A percentile compares a stretch with the other conserved stretches of the same genome.
Evolutionary conservation across 2,113 vertebrate species (phyloP).

Genomic region (Megalops atlanticus): DNA sequence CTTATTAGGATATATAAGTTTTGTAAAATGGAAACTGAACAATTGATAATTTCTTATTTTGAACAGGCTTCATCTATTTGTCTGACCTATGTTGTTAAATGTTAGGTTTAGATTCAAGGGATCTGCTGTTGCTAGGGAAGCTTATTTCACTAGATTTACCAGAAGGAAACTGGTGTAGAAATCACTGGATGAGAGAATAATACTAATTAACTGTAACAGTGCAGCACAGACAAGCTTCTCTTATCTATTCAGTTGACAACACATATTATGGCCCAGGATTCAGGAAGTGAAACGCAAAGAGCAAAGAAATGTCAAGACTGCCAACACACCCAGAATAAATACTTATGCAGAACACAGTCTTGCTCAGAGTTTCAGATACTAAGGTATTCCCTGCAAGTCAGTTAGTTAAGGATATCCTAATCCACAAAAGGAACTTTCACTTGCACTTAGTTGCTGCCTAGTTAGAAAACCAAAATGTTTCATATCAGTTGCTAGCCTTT

Average conservation of each 20-base stretch:
- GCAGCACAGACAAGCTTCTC: conserved; percentile 3
- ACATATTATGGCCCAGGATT: background rate
- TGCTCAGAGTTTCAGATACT: background rate
- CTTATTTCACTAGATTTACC: background rate
- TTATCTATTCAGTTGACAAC: background rate
- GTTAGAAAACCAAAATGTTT: too few species aligned
- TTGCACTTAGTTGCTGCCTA: too few species aligned
- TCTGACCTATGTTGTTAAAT: background rate
- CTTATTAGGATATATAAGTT: too few species aligned
- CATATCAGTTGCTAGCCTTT: too few species aligned
- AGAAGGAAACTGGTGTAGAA: background rate
- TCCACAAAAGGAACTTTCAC: too few species aligned
- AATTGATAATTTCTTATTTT: background rate
- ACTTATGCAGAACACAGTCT: conserved; percentile 1
- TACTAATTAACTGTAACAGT: conserved; percentile 41
- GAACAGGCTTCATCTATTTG: background rate
- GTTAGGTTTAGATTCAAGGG: background rate
- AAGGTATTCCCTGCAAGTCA: too few species aligned
- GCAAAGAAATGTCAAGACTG: background rate
- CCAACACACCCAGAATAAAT: background rate
- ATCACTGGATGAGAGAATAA: conserved; percentile 35
- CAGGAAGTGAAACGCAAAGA: conserved; percentile 2
- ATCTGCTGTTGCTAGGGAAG: background rate
- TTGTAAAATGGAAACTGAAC: background rate
- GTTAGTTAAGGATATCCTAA: too few species aligned